A percentile compares a stretch with the other conserved stretches of the same genome.
Evolutionary conservation across 2,797 vertebrate species (phyloP).

Genomic region (Urophycis tenuis): DNA sequence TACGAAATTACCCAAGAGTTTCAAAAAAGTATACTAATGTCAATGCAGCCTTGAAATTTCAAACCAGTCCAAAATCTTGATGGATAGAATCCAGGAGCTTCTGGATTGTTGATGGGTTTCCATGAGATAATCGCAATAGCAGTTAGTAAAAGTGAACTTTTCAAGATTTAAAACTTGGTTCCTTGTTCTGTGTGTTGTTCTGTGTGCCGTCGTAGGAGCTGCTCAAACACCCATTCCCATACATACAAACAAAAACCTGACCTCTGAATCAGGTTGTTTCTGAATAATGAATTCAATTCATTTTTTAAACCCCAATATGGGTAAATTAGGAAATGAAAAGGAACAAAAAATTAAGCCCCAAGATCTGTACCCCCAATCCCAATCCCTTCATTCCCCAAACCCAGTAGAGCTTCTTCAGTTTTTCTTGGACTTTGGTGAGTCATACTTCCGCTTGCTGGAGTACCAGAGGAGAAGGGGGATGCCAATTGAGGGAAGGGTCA

Average conservation of each 20-base stretch:
- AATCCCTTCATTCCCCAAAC: neutral
- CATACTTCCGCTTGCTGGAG: constrained; percentile 95
- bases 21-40: neutral
- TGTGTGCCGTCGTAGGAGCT: neutral
- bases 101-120: neutral
- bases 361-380: too few relatives aligned
- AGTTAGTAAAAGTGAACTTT: neutral
- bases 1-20: neutral
- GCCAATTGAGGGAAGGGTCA: constrained; percentile 95
- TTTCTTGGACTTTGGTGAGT: constrained; percentile 88
- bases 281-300: neutral
- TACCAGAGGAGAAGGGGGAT: constrained; percentile 95
- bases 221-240: neutral
- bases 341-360: too few relatives aligned
- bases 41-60: neutral
- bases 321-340: constrained; percentile 36
- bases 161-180: neutral
- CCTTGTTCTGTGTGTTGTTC: neutral
- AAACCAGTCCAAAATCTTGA: neutral
- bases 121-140: neutral
- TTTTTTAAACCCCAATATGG: constrained; percentile 65
- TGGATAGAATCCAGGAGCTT: neutral
- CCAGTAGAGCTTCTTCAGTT: constrained; percentile 63
- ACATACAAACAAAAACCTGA: neutral
- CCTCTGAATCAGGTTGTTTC: too few relatives aligned